Conservation (phyloP, 1,140 invertebrate genomes). For the Triops cancriformis region DNA sequence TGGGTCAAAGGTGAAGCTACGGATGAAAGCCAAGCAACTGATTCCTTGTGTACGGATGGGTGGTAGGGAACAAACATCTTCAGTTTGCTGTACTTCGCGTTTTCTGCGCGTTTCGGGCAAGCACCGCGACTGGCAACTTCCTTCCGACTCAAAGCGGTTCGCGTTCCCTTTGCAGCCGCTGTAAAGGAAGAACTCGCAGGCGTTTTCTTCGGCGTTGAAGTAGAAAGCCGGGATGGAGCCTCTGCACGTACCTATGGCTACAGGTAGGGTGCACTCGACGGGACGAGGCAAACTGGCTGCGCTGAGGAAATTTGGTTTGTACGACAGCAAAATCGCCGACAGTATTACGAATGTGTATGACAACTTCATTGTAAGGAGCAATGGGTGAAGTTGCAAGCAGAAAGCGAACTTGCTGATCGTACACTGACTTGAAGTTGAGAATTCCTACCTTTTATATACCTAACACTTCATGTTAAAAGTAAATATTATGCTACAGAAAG, state of each 20-base stretch:
- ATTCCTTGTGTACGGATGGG: neutral
- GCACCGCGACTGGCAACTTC: conserved; percentile 27
- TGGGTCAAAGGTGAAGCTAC: conserved; percentile 24
- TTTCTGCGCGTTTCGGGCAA: neutral
- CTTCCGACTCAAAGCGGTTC: conserved; percentile 31
- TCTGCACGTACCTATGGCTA: neutral
- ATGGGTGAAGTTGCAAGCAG: no score
- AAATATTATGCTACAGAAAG: no score
- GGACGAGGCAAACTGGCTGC: neutral
- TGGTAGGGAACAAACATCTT: conserved; percentile 19
- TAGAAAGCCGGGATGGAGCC: conserved; percentile 31
- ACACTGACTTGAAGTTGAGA: no score
- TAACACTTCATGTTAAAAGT: no score
- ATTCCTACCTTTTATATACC: no score
- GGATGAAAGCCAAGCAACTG: conserved; percentile 19
- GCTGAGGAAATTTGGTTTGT: no score
- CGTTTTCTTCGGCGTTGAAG: conserved; percentile 27
- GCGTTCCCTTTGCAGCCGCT: conserved; percentile 31
- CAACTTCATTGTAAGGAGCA: no score
- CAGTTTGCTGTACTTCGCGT: neutral
- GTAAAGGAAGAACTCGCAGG: conserved; percentile 31
- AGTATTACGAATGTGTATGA: no score
- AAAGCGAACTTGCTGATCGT: no score
- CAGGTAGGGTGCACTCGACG: neutral
- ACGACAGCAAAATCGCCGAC: no score